Evolutionary conservation across 2,113 vertebrate genomes (phyloP).

Genomic region (Agapornis roseicollis): DNA sequence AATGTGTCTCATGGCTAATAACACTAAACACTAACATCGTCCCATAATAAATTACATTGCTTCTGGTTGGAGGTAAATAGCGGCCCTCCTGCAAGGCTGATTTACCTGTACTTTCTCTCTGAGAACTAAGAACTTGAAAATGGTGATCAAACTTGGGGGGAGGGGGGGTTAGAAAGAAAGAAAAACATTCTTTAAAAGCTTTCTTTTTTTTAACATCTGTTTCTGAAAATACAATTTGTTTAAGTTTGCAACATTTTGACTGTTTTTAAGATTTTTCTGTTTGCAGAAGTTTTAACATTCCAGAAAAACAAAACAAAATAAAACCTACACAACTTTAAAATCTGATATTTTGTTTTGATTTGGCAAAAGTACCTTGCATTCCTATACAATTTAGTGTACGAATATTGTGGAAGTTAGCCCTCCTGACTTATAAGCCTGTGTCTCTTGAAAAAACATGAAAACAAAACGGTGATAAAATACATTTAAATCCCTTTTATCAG

Average conservation of each 20-base stretch:
- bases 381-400: neutral
- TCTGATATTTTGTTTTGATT: neutral
- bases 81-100: neutral
- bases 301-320: neutral
- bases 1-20: neutral
- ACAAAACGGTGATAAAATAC: neutral
- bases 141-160: neutral
- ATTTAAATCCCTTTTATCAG: neutral
- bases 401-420: neutral
- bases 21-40: neutral
- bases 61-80: neutral
- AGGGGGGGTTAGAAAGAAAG: neutral
- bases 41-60: neutral
- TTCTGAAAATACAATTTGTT: neutral
- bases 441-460: neutral
- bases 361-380: neutral
- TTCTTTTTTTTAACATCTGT: neutral
- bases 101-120: neutral
- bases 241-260: neutral
- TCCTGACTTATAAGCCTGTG: neutral
- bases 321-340: neutral
- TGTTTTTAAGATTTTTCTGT: neutral
- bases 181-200: rapidly evolving
- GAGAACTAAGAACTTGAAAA: neutral
- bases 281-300: neutral